Evolutionary conservation across 2,888 invertebrate genomes (phyloP).

Genomic region (Cataglyphis livida): DNA sequence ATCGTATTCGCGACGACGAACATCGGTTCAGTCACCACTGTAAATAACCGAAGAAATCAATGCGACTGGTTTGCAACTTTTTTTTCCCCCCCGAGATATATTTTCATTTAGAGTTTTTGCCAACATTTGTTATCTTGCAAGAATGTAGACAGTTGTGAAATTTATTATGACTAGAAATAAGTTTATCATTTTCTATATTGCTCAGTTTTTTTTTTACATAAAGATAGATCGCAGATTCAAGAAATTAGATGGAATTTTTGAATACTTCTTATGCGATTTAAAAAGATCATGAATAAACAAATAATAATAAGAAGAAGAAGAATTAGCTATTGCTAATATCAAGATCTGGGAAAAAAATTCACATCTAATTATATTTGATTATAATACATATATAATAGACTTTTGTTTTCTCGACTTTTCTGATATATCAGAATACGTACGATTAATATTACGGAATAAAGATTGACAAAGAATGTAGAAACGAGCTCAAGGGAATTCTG

Average conservation of each 20-base stretch:
- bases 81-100: slow-evolving; percentile 1
- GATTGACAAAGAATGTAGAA: slow-evolving; percentile 22
- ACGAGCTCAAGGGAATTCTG: slow-evolving; percentile 20
- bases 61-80: slow-evolving; percentile 7
- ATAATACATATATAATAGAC: too few relatives aligned
- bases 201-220: neutral
- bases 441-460: neutral
- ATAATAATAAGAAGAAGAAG: too few relatives aligned
- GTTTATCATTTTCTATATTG: neutral
- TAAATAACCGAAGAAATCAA: slow-evolving; percentile 71
- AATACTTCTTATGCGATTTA: neutral
- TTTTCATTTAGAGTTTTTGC: neutral
- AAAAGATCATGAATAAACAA: neutral
- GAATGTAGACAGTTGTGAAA: neutral
- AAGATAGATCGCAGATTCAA: neutral
- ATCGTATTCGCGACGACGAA: slow-evolving; percentile 42
- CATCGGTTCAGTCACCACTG: slow-evolving; percentile 74
- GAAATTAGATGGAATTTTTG: neutral
- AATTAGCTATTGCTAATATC: neutral
- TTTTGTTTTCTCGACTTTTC: neutral
- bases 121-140: slow-evolving; percentile 22
- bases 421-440: neutral
- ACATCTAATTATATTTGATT: neutral
- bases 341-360: neutral
- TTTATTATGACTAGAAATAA: slow-evolving; percentile 5